Evolutionary conservation across 2,797 vertebrate genomes (phyloP), one percentile per base, ranked within the genome.

Genomic region (Iguana delicatissima): DNA sequence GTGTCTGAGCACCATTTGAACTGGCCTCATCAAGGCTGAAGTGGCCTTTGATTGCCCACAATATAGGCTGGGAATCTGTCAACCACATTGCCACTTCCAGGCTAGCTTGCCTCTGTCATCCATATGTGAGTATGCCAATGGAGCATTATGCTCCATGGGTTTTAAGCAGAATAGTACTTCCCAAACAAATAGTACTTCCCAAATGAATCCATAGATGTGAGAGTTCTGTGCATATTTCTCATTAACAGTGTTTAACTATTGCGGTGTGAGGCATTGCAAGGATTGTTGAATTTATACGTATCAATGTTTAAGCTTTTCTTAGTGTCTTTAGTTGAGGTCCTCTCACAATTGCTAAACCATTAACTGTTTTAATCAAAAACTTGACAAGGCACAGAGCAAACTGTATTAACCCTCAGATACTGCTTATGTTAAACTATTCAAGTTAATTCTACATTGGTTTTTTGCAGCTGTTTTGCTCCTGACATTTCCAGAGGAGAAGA

Each of bases 401-500:
- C 50, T 74, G 38, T 85, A 85, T 85, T 73, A 74, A 59, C 72
- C 20, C 38, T 42, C 55, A 64, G 29, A 46, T 64, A 32, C 69
- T 74, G 14, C 35, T 59, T 86, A 64, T 64, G 38, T 46, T 79
- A 79, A 77, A 62, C 2, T 79, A 32, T 50, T 59, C 26, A 3
- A 87, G 57, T 29, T 62, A 77, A 86, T 86, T 79, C 55, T 86
- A 77, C 24, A 52, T 62, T 46, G 69, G 12, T 86, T 69, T 55
- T 74, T 55, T 85, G n/a, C 38, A 42, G 10, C 32, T 76, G 5
- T 76, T 59, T 42, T 74, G 38, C 85, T 50, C n/a, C 69, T 74
- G 73, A 32, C 59, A 24, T 29, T 77, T 50, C 26, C 26, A 46
- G 20, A 79, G 38, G 42, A 79, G 64, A 42, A 13, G 0, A 4